Evolutionary conservation across 2,113 vertebrate species (phyloP).

Genomic region (Grantiella picta): DNA sequence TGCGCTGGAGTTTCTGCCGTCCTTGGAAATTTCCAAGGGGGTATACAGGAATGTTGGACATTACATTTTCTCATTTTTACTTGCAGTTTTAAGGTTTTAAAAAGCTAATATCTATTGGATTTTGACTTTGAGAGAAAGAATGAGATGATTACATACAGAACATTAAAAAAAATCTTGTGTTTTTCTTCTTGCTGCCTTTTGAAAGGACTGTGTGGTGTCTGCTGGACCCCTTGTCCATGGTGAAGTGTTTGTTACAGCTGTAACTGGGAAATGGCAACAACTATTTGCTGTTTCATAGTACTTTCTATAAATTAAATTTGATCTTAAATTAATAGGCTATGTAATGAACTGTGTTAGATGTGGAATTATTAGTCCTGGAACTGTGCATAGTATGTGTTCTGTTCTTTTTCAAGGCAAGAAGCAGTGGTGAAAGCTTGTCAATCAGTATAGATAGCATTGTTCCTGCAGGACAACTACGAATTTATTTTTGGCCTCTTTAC

Average conservation of each 20-base stretch:
- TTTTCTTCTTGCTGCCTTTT: neutral
- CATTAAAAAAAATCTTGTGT: neutral
- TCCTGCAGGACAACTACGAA: neutral
- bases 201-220: neutral
- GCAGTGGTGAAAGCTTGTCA: constrained; percentile 41
- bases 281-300: neutral
- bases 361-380: neutral
- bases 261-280: neutral
- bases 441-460: constrained; percentile 33
- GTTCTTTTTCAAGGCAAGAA: constrained; percentile 32
- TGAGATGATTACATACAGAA: neutral
- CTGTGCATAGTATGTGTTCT: neutral
- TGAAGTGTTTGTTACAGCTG: neutral
- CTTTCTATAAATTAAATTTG: neutral
- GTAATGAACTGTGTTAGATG: neutral
- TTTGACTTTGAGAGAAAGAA: neutral
- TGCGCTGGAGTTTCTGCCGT: constrained; percentile 14
- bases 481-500: constrained; percentile 61
- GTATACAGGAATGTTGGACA: constrained; percentile 9
- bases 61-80: constrained; percentile 10
- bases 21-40: constrained; percentile 69
- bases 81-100: neutral
- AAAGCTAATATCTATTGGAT: neutral
- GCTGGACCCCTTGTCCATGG: neutral
- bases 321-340: neutral